Evolutionary conservation across 2,113 vertebrate genomes (phyloP).

Genomic region (Salvelinus fontinalis): DNA sequence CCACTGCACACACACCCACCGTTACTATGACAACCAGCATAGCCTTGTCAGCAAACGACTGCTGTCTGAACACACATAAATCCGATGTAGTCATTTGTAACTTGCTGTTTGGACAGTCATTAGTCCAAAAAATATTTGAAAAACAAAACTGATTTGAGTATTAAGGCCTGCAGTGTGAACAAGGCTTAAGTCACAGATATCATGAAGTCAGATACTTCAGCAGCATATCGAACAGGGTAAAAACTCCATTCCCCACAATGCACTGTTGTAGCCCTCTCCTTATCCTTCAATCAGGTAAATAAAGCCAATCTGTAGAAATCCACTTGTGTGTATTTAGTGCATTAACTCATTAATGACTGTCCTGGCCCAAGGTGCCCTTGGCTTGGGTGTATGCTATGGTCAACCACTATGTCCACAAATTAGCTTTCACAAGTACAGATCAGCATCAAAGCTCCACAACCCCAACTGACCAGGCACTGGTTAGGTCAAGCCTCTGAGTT

Average conservation of each 20-base stretch:
- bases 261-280: conserved; percentile 1
- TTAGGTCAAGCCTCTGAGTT: too few species aligned
- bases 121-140: too few species aligned
- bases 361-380: conserved; percentile 43
- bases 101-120: too few species aligned
- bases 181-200: not conserved
- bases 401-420: not conserved
- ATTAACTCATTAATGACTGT: conserved; percentile 40
- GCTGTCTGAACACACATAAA: too few species aligned
- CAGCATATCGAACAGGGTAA: not conserved
- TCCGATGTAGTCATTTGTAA: too few species aligned
- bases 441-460: conserved; percentile 18
- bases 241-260: not conserved
- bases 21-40: too few species aligned
- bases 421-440: conserved; percentile 17
- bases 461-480: not conserved
- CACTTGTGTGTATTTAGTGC: conserved; percentile 52
- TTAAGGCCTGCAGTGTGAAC: too few species aligned
- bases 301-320: conserved; percentile 51
- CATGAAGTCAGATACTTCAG: not conserved
- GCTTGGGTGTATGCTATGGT: conserved; percentile 8
- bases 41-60: too few species aligned
- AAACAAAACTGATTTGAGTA: too few species aligned
- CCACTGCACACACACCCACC: too few species aligned
- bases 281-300: conserved; percentile 24